Percentiles rank a stretch among this genome's conserved stretches.
These are phyloP conservation scores for Drosophila longiperda DNA, from an alignment of 2,888 invertebrate species.

Conservation along the genomic window DNA sequence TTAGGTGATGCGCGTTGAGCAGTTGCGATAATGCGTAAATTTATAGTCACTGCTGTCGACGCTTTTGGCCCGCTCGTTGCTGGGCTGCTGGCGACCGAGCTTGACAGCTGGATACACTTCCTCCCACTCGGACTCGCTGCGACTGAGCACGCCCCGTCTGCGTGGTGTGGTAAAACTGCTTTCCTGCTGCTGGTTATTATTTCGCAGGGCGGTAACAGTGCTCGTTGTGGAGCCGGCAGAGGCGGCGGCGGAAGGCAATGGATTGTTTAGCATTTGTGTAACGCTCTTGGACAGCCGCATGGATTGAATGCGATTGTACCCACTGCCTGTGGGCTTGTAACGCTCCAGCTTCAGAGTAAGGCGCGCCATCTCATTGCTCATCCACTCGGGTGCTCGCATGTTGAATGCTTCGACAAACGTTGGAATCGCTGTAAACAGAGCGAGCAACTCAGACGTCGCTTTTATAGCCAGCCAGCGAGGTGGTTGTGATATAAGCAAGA, in stretches of 20 bases:
- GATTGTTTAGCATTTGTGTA: slow-evolving; percentile 83
- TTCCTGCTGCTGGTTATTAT: slow-evolving; percentile 33
- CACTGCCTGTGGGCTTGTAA: slow-evolving; percentile 81
- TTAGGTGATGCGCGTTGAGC: slow-evolving; percentile 80
- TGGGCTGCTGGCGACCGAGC: slow-evolving; percentile 58
- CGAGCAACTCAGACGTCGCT: slow-evolving; percentile 26
- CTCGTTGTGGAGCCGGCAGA: neutral
- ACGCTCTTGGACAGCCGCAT: slow-evolving; percentile 82
- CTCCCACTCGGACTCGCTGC: slow-evolving; percentile 78
- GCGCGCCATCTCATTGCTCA: slow-evolving; percentile 81
- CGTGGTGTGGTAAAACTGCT: slow-evolving; percentile 48
- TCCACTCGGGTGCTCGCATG: slow-evolving; percentile 82
- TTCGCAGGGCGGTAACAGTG: slow-evolving; percentile 4
- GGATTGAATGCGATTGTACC: slow-evolving; percentile 83
- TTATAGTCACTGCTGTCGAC: slow-evolving; percentile 51
- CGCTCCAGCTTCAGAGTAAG: slow-evolving; percentile 79
- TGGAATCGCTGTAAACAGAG: slow-evolving; percentile 59
- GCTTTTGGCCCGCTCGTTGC: slow-evolving; percentile 55
- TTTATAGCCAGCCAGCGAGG: slow-evolving; percentile 53
- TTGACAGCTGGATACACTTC: slow-evolving; percentile 79
- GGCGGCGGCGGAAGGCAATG: slow-evolving; percentile 58
- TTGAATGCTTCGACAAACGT: slow-evolving; percentile 10
- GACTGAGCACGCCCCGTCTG: slow-evolving; percentile 73
- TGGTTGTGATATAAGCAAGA: slow-evolving; percentile 45
- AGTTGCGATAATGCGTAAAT: slow-evolving; percentile 82